Percentiles rank a stretch among this genome's conserved stretches.
Evolutionary conservation across 2,797 vertebrate species (phyloP).

Genomic region (Trichosurus vulpecula): DNA sequence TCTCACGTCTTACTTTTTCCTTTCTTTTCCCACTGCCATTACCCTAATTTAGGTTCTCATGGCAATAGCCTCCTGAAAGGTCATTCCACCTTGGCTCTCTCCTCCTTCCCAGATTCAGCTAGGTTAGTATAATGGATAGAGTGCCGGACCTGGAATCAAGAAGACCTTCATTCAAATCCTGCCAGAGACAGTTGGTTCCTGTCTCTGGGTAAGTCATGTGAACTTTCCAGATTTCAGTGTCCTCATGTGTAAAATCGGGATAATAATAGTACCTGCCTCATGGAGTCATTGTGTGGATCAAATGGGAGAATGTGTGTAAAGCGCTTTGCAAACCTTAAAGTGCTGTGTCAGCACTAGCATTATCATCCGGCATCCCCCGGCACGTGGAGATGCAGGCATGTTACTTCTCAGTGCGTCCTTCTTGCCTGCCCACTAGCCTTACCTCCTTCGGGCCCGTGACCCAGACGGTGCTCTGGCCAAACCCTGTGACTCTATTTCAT

Average conservation of each 20-base stretch:
- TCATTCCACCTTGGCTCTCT: background rate
- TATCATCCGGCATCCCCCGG: background rate
- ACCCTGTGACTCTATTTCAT: background rate
- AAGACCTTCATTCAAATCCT: background rate
- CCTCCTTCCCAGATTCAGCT: background rate
- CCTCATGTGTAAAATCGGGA: background rate
- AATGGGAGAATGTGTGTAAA: background rate
- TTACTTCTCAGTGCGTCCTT: background rate
- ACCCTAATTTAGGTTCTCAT: background rate
- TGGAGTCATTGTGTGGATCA: background rate
- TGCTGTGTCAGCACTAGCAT: background rate
- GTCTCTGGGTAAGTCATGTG: background rate
- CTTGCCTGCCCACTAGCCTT: background rate
- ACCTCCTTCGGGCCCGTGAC: background rate
- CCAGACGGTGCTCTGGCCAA: background rate
- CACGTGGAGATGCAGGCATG: background rate
- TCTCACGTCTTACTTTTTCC: too few species aligned
- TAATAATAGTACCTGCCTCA: background rate
- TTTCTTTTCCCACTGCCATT: too few species aligned
- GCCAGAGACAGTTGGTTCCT: background rate
- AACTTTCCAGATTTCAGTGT: background rate
- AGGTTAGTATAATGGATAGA: background rate
- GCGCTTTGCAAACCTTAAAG: background rate
- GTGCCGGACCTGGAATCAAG: background rate
- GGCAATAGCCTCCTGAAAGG: background rate